Evolutionary conservation across 1,140 invertebrate species (phyloP).

Genomic region (Drosophila quadrilineata): DNA sequence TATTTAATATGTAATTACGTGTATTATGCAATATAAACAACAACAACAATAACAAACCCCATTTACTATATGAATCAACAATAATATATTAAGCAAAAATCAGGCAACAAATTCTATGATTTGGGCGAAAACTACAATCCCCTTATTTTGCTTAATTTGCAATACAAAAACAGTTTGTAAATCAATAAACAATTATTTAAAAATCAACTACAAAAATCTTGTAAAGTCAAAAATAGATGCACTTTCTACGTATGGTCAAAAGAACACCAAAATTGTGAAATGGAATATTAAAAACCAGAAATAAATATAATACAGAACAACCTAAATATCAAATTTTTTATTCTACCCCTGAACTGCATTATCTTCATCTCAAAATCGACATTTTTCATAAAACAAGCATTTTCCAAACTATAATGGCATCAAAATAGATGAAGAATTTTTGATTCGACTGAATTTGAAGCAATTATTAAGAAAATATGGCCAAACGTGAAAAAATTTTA

Average conservation of each 20-base stretch:
- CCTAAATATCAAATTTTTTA: slow-evolving; percentile 28
- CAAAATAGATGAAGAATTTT: too few species aligned
- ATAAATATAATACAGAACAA: slow-evolving; percentile 70
- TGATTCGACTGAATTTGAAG: too few species aligned
- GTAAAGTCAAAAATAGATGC: slow-evolving; percentile 19
- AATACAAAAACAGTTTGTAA: slow-evolving; percentile 18
- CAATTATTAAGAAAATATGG: too few species aligned
- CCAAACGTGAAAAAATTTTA: too few species aligned
- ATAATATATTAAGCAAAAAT: slow-evolving; percentile 38
- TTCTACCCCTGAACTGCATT: not conserved
- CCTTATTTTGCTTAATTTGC: slow-evolving; percentile 10
- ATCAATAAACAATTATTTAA: not conserved
- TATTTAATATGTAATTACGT: slow-evolving; percentile 75
- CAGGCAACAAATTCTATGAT: slow-evolving; percentile 24
- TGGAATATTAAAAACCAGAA: slow-evolving; percentile 29
- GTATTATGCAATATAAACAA: slow-evolving; percentile 59
- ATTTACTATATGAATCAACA: too few species aligned
- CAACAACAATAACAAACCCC: slow-evolving; percentile 30
- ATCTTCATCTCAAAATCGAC: not conserved
- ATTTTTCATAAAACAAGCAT: too few species aligned
- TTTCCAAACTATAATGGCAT: too few species aligned
- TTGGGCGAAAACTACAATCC: slow-evolving; percentile 18
- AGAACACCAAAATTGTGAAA: slow-evolving; percentile 27
- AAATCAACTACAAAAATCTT: not conserved
- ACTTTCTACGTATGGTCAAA: too few species aligned